Base-by-base conservation (phyloP, 1,140 invertebrate species). In the Pachypeltis micranthus region DNA sequence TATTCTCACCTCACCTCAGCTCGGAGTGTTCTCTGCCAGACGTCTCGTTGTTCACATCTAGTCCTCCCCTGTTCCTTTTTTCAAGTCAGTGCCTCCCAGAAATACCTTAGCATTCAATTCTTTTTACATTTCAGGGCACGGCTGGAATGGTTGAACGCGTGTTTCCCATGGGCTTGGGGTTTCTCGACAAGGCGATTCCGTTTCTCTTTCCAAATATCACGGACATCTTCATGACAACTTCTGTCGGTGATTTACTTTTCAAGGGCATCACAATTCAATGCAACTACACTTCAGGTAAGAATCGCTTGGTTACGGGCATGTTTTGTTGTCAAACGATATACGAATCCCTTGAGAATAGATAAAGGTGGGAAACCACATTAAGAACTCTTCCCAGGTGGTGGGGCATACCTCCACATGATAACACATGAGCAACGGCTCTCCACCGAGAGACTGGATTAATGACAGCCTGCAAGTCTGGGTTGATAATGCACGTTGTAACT, bases 201-300 rank as follows among this genome's bases (percentile, higher is more conserved):
- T 47, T 23, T 19, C 83, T 90, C 26, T 87, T 85, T 67, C 77
- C 80, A 12, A 80, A 81, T 25, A 83, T 82, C 0, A 71, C 74
- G 7, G 79, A 78, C 0, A 68, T 85, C 3, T 83, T 88, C 64
- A 23, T 83, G 1, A 81, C 75, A 24, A 78, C 76, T 0, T 83
- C 80, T 64, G 85, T 79, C 1, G 76, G 79, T 61, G 83, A 88
- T 55, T 66, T 89, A 12, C 74, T 90, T 25, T 90, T 88, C 68
- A 79, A 82, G 29, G 87, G 87, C 1, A 61, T 87, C 14, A 64
- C 77, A 0, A 79, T 89, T 16, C 83, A 88, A 63, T 90, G 87
- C 68, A 80, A 79, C 0, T 79, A 82, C 27, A 81, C 79, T 0
- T 85, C 87, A 65, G 87, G 47, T 51, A 51, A n/a, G n/a, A n/a